A percentile compares a stretch with the other conserved stretches of the same genome.
Conservation (phyloP, 2,888 invertebrate species). For the Elmis aenea region DNA sequence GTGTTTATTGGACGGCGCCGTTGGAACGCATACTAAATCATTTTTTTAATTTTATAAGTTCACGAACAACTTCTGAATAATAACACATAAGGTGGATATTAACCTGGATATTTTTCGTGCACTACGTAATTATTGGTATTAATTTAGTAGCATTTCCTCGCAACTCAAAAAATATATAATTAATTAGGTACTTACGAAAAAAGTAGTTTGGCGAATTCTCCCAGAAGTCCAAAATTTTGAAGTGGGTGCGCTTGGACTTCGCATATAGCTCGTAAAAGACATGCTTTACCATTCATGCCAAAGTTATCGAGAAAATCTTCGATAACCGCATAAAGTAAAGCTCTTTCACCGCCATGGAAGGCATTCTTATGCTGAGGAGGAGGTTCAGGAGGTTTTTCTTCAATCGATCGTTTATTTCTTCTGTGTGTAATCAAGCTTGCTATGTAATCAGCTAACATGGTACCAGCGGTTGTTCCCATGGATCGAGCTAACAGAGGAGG, state of each 20-base stretch:
- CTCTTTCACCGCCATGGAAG: slow-evolving; percentile 80
- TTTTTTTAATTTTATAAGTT: no score
- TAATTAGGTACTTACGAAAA: slow-evolving; percentile 81
- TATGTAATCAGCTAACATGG: slow-evolving; percentile 67
- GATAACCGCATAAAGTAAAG: slow-evolving; percentile 69
- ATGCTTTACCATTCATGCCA: slow-evolving; percentile 77
- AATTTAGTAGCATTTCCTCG: no score
- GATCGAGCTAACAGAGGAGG: slow-evolving; percentile 73
- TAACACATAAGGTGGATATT: no score
- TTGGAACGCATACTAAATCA: no score
- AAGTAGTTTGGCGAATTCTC: slow-evolving; percentile 77
- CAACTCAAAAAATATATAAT: no score
- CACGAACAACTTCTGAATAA: no score
- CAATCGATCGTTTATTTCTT: slow-evolving; percentile 48
- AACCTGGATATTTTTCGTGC: no score
- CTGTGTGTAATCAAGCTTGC: slow-evolving; percentile 63
- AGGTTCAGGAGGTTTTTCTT: slow-evolving; percentile 39
- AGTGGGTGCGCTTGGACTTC: slow-evolving; percentile 79
- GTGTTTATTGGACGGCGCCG: no score
- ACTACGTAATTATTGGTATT: no score
- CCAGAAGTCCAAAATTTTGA: slow-evolving; percentile 72
- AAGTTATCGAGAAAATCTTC: slow-evolving; percentile 78
- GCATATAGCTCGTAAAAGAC: slow-evolving; percentile 76
- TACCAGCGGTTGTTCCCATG: slow-evolving; percentile 69
- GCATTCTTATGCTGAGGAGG: slow-evolving; percentile 47